Conservation (phyloP, 2,797 vertebrate species). For the Oreochromis mossambicus region DNA sequence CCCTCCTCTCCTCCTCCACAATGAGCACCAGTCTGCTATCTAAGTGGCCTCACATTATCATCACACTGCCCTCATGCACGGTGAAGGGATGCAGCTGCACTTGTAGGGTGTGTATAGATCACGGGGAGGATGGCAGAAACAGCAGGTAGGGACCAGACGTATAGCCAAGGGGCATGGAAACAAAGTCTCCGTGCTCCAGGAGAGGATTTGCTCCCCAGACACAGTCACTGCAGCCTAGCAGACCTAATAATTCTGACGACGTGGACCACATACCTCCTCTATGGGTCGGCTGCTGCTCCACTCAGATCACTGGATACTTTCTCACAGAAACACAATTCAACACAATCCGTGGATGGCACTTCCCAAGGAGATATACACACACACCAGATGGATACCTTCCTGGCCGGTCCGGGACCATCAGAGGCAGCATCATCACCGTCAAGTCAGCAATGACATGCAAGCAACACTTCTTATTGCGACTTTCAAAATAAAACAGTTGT, state of each 20-base stretch:
- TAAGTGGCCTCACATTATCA: neutral
- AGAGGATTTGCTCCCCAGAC: neutral
- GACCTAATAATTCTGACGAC: neutral
- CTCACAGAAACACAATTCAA: constrained; percentile 41
- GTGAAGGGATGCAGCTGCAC: neutral
- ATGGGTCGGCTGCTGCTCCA: constrained; percentile 24
- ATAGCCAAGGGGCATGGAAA: constrained; percentile 23
- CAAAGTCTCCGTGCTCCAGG: constrained; percentile 26
- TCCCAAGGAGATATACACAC: constrained; percentile 36
- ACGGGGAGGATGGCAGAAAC: constrained; percentile 8
- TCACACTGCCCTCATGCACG: neutral
- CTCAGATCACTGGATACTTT: constrained; percentile 36
- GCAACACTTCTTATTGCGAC: neutral
- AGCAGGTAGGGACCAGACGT: constrained; percentile 23
- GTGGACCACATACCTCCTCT: constrained; percentile 56
- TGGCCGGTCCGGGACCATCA: constrained; percentile 66
- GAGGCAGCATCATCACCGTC: constrained; percentile 59
- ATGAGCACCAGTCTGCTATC: neutral
- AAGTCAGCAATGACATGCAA: neutral
- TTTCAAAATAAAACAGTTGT: constrained; percentile 39
- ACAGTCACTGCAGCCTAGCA: neutral
- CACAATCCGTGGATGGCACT: constrained; percentile 55
- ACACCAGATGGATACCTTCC: constrained; percentile 72
- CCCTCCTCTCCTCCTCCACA: neutral
- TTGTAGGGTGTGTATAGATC: constrained; percentile 6